Conservation (phyloP, 2,113 vertebrate genomes). For the Rhombomys opimus region DNA sequence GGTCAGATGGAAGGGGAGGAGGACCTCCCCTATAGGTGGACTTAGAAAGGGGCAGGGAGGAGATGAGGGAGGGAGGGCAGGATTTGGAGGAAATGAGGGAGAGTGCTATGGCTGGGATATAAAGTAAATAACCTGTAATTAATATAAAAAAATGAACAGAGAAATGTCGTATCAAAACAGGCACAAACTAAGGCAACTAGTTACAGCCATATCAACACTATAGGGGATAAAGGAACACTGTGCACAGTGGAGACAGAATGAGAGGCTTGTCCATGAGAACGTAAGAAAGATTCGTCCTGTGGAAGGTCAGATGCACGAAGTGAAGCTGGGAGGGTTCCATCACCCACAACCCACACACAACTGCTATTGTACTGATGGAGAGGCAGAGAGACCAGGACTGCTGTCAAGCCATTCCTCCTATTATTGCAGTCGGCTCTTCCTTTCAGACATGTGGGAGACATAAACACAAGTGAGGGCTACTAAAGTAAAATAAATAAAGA, state of each 20-base stretch:
- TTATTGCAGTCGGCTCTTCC: not conserved
- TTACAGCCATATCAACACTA: not conserved
- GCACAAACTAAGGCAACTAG: not conserved
- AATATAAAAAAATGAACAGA: not conserved
- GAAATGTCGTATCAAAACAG: not conserved
- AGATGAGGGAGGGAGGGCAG: too few species aligned
- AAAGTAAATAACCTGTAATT: too few species aligned
- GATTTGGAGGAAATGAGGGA: too few species aligned
- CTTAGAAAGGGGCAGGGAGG: not conserved
- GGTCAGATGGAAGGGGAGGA: too few species aligned
- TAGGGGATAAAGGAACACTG: not conserved
- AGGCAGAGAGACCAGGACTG: not conserved
- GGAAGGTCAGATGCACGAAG: not conserved
- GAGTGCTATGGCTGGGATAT: too few species aligned
- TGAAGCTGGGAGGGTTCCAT: not conserved
- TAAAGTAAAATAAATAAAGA: not conserved
- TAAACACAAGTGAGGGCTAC: not conserved
- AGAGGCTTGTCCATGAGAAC: not conserved
- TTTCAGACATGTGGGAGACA: not conserved
- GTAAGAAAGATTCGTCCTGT: not conserved
- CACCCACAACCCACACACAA: not conserved
- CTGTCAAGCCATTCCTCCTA: not conserved
- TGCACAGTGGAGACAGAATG: not conserved
- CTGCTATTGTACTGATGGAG: not conserved
- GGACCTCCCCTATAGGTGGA: too few species aligned